These are phyloP conservation scores for Megalops atlanticus DNA, from an alignment of 2,113 vertebrate genomes.

Conservation along the genomic window DNA sequence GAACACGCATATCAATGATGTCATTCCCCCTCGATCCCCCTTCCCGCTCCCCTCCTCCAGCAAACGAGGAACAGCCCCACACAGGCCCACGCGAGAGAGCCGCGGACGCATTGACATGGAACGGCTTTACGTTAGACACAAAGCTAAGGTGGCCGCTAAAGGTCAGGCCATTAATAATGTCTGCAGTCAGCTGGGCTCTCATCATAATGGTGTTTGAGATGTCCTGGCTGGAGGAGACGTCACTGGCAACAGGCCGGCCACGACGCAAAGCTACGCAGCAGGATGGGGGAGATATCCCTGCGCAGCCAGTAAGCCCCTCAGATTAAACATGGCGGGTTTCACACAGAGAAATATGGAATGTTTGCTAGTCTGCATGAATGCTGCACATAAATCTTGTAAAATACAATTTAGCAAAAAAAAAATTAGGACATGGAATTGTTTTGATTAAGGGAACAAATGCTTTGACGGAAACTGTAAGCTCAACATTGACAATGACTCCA, in stretches of 20 bases:
- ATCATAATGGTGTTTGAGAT: conserved; percentile 18
- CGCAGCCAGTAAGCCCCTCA: not conserved
- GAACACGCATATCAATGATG: conserved; percentile 28
- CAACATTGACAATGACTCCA: not conserved
- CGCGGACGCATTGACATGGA: not conserved
- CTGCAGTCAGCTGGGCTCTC: conserved; percentile 11
- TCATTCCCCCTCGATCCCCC: not conserved
- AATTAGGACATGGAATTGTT: not conserved
- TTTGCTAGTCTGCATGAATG: not conserved
- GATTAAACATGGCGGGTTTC: not conserved
- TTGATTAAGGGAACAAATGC: not conserved
- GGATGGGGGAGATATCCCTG: not conserved
- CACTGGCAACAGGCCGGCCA: not conserved
- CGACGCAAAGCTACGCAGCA: not conserved
- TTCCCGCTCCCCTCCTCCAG: too few species aligned
- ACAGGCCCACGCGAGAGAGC: conserved; percentile 6
- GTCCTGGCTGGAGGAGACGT: not conserved
- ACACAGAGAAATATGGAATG: not conserved
- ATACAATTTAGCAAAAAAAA: not conserved
- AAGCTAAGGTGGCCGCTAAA: too few species aligned
- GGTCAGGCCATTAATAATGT: conserved; percentile 27
- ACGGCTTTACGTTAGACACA: conserved; percentile 16
- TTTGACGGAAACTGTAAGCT: not conserved
- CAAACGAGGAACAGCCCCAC: not conserved
- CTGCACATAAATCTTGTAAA: not conserved